Evolutionary conservation across 2,113 vertebrate genomes (phyloP).

Genomic region (Vidua chalybeata): DNA sequence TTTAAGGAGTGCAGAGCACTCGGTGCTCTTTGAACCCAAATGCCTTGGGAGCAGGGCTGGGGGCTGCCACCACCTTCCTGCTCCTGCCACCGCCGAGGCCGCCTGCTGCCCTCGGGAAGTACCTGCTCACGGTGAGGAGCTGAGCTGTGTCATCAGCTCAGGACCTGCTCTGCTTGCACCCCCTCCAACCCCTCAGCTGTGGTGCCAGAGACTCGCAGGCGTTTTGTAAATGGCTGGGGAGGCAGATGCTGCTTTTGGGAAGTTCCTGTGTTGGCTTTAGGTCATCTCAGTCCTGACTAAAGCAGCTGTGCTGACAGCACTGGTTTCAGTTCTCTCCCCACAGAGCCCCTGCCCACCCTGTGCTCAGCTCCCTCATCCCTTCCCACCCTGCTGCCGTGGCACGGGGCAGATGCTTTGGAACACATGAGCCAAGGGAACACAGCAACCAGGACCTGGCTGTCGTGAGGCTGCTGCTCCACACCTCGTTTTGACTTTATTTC

Average conservation of each 20-base stretch:
- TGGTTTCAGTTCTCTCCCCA: neutral
- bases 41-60: slow-evolving; percentile 73
- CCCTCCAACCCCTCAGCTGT: accelerated
- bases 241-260: neutral
- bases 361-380: neutral
- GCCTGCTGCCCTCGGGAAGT: slow-evolving; percentile 19
- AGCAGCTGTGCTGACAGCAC: neutral
- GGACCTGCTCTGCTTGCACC: neutral
- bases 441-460: neutral
- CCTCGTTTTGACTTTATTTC: neutral
- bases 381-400: neutral
- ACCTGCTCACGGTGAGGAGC: neutral
- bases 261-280: neutral
- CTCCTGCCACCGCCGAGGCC: slow-evolving; percentile 64
- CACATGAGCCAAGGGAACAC: accelerated
- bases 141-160: accelerated
- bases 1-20: slow-evolving; percentile 84
- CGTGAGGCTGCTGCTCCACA: neutral
- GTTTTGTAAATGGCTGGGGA: accelerated
- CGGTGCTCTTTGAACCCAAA: slow-evolving; percentile 71
- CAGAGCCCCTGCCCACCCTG: neutral
- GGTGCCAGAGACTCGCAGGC: accelerated
- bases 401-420: accelerated
- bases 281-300: neutral
- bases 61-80: slow-evolving; percentile 79